Evolutionary conservation across 2,797 vertebrate species (phyloP), one percentile per base, ranked within the genome.

Genomic region (Phylloscopus collybita): DNA sequence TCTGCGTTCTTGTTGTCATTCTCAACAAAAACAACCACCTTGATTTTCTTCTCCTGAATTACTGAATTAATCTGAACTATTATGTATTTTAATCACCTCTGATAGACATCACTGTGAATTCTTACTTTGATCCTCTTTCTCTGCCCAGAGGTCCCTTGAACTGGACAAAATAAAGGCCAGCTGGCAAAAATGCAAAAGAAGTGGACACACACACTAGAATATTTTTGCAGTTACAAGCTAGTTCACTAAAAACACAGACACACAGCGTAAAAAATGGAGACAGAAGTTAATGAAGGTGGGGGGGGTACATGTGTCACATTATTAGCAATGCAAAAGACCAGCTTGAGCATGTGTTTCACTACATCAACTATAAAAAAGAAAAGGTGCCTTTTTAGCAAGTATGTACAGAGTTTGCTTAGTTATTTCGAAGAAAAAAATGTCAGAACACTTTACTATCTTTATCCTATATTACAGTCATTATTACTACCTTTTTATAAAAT

Each of bases 251-350:
- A 97, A 97, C 95, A 96, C 79, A 97, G 91, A 97, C 96, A 96
- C 92, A 95, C 95, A 91, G 96, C 23, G 2, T 97, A 97, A 97
- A 97, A 97, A 97, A 97, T 86, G 89, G 92, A 97, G 95, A 96
- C 93, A 97, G 92, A 96, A 96, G 95, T 97, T 97, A 97, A 97
- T 97, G 94, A 88, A 95, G 96, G 92, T 38, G 65, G 84, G 82
- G 82, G 85, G 92, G 87, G n/a, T 86, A 92, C 80, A 86, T 57
- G 92, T 94, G 82, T 97, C 96, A 97, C 74, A 67, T 95, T 95
- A 97, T 98, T 97, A 98, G 97, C 96, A 97, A 98, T 98, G 98
- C 99, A 97, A 98, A 99, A 99, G 98, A 98, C 99, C 98, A 98
- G 98, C 99, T 99, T 98, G 98, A 99, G 98, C 98, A 98, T 97